Evolutionary conservation across 2,888 invertebrate genomes (phyloP), one percentile per base, ranked within the genome.

Genomic region (Molanna angustata): DNA sequence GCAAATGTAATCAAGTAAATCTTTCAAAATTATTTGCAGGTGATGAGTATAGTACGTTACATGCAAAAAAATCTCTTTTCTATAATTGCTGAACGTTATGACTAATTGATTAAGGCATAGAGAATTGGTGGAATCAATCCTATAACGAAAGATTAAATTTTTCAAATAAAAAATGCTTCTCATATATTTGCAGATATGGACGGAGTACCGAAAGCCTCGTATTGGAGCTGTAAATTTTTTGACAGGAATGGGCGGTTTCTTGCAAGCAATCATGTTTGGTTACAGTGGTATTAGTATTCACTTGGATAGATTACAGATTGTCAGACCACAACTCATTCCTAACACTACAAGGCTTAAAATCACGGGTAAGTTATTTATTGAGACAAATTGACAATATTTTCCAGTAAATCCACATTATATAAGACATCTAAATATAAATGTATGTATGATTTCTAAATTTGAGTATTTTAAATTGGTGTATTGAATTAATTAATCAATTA

Each of bases 221-320:
- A 62, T 71, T 1, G 82, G 82, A 0, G 80, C 80, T 0, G 74
- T 73, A 0, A 83, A 82, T 62, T 83, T 82, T 64, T 69, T 79
- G 22, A 82, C 82, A 0, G 82, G 82, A 4, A 79, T 81, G 72
- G 82, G 82, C 0, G 82, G 82, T 2, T 79, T 82, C 60, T 67
- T 83, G 4, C 82, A 83, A 56, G 67, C 81, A 0, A 65, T 82
- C 0, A 66, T 79, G 19, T 78, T 79, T 52, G 82, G 82, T 1
- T 82, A 79, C 61, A 82, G 74, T 0, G 81, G 82, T 1, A 51
- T 82, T 19, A 68, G 77, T 52, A 74, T 80, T 54, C 71, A 74
- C 20, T 64, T 79, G 7, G 73, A 78, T 58, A 62, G 68, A n/a
- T 61, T 80, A 43, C 70, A 71, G 59, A 70, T 80, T 19, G 64